phyloP scores from a whole-genome alignment of 1,140 invertebrate genomes.

The Zaprionus tsacasi region DNA sequence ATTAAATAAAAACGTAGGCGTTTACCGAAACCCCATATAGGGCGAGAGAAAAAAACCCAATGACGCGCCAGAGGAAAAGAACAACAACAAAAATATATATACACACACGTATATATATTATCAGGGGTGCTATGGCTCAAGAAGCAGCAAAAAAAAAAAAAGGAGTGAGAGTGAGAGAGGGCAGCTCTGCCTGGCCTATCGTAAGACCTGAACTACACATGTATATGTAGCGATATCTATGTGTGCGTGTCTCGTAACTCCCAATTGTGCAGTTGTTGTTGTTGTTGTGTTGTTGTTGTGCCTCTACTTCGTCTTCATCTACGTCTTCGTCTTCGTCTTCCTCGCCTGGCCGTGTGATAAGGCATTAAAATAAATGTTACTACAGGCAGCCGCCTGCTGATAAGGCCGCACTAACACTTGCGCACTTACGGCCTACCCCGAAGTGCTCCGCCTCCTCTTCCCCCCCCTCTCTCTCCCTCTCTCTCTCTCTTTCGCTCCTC shows the following conservation, averaged over 20 bases:
- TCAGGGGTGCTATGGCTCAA: slow-evolving; percentile 51
- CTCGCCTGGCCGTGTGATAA: slow-evolving; percentile 65
- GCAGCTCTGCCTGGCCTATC: slow-evolving; percentile 49
- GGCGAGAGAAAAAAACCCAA: slow-evolving; percentile 44
- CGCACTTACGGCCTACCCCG: slow-evolving; percentile 24
- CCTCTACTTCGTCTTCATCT: slow-evolving; percentile 20
- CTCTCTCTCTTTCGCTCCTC: slow-evolving; percentile 12
- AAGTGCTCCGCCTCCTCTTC: neutral
- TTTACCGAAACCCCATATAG: slow-evolving; percentile 56
- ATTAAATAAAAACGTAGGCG: slow-evolving; percentile 81
- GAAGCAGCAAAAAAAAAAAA: slow-evolving; percentile 14
- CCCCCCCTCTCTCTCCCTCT: neutral
- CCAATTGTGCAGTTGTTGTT: slow-evolving; percentile 79
- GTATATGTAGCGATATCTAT: slow-evolving; percentile 6
- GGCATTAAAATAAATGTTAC: slow-evolving; percentile 81
- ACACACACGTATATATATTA: slow-evolving; percentile 39
- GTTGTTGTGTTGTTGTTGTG: neutral
- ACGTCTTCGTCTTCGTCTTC: slow-evolving; percentile 52
- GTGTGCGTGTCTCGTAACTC: slow-evolving; percentile 64
- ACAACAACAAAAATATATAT: neutral
- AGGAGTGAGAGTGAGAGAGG: slow-evolving; percentile 37
- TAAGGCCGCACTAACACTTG: slow-evolving; percentile 63
- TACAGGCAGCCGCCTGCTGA: slow-evolving; percentile 68
- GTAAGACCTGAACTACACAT: slow-evolving; percentile 38
- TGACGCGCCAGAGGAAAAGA: slow-evolving; percentile 44